Base-by-base conservation (phyloP, 2,888 invertebrate species). In the Colostygia pectinataria region DNA sequence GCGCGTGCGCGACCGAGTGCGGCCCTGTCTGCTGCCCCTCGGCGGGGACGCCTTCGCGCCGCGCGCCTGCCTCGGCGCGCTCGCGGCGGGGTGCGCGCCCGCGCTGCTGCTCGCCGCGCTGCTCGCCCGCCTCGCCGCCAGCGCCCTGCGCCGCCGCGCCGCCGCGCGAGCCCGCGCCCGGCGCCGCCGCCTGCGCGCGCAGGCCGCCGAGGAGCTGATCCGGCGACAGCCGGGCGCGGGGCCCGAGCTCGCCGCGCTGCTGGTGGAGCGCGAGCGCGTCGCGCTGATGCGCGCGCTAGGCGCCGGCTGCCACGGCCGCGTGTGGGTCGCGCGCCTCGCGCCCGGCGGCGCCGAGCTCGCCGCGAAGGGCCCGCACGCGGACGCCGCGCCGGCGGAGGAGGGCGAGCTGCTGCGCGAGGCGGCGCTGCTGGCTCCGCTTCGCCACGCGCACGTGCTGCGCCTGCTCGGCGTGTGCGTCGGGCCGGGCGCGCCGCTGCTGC, bases 311-410 rank as follows among this genome's bases (percentile, higher is more conserved):
- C 80, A 71, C 57, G 85, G 84, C 1, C 68, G 71, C 47, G 85
- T 85, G 31, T 65, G 69, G 31, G 63, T 72, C 12, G 83, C 74
- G 0, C 58, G 70, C 45, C 55, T 85, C 32, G 65, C 3, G 55
- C 53, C 59, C 44, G 73, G 25, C 2, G 59, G 57, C 10, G 31
- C 47, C 1, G 53, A 15, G 4, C 23, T 96, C 1, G 96, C 96
- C 4, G 96, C 96, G 0, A 98, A 98, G 81, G 95, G 96, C 0
- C 85, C 97, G 1, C 96, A 96, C 77, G 92, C 93, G 0, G 92
- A 93, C 6, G 95, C 96, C 61, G 92, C 93, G 0, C 92, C 94
- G 0, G 95, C 96, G 55, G 96, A 96, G 70, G 96, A 97, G 75
- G 83, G 96, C 14, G 81, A 79, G 51, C 70, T 83, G 68, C 86